Evolutionary conservation across 2,888 invertebrate species (phyloP).

Genomic region (Drosophila paramelanica): DNA sequence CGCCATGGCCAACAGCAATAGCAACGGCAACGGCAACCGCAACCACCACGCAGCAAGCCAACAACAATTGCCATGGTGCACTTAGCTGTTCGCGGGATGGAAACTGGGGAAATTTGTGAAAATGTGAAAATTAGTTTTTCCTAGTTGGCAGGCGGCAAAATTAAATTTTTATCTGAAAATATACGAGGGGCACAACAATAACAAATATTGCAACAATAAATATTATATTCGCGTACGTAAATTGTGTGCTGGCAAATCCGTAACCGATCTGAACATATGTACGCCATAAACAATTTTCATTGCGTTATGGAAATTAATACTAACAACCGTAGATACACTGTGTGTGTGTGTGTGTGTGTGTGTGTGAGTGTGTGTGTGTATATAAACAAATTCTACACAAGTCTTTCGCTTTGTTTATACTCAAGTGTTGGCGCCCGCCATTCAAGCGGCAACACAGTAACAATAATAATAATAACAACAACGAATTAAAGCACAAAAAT

Average conservation of each 20-base stretch:
- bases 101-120: conserved; percentile 26
- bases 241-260: conserved; percentile 26
- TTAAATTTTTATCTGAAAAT: conserved; percentile 67
- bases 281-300: conserved; percentile 63
- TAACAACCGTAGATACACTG: not conserved
- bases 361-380: conserved; percentile 15
- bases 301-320: conserved; percentile 63
- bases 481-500: conserved; percentile 20
- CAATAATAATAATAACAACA: conserved; percentile 18
- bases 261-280: conserved; percentile 62
- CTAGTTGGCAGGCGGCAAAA: conserved; percentile 61
- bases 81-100: conserved; percentile 30
- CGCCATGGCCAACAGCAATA: conserved; percentile 51
- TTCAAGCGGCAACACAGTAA: conserved; percentile 41
- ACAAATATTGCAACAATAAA: conserved; percentile 62
- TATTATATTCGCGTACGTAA: conserved; percentile 19
- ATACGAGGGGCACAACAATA: conserved; percentile 7
- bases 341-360: not conserved
- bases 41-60: conserved; percentile 3
- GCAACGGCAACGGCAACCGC: conserved; percentile 13
- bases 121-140: conserved; percentile 68
- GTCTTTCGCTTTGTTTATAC: conserved; percentile 63
- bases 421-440: conserved; percentile 62
- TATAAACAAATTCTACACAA: conserved; percentile 55
- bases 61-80: conserved; percentile 15